phyloP scores from a whole-genome alignment of 2,888 invertebrate species.

The Lomographa bimaculata region DNA sequence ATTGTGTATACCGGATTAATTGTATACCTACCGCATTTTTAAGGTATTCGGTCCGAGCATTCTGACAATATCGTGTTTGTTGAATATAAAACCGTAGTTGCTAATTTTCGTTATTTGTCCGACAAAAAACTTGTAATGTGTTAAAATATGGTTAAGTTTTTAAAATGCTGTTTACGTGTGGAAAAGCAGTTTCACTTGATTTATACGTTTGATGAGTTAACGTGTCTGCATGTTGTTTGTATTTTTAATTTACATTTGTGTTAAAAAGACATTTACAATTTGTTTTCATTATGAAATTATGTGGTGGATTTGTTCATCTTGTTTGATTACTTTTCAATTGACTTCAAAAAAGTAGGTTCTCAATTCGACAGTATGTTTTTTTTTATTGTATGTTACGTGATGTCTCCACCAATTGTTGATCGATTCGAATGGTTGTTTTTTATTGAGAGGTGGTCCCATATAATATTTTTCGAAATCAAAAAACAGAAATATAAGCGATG shows the following conservation, averaged over 20 bases:
- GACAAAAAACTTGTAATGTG: constrained; percentile 48
- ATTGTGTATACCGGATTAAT: no score
- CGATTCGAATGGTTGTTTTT: no score
- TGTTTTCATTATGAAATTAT: no score
- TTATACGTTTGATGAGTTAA: constrained; percentile 15
- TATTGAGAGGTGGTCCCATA: no score
- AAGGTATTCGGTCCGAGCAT: constrained; percentile 25
- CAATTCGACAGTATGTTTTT: no score
- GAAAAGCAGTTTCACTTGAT: constrained; percentile 23
- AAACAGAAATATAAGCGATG: no score
- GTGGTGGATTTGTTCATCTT: neutral
- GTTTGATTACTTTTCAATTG: neutral
- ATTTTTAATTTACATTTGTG: neutral
- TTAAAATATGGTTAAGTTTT: constrained; percentile 24
- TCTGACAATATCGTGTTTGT: constrained; percentile 39
- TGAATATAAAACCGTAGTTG: constrained; percentile 47
- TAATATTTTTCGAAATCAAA: no score
- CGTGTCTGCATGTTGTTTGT: no score
- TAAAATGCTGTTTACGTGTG: constrained; percentile 21
- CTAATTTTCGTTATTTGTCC: constrained; percentile 64
- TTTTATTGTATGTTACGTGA: no score
- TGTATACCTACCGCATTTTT: constrained; percentile 35
- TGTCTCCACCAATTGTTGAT: no score
- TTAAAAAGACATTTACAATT: no score
- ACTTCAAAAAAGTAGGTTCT: no score